Evolutionary conservation across 2,888 invertebrate species (phyloP).

Genomic region (Ophion ventricosus): DNA sequence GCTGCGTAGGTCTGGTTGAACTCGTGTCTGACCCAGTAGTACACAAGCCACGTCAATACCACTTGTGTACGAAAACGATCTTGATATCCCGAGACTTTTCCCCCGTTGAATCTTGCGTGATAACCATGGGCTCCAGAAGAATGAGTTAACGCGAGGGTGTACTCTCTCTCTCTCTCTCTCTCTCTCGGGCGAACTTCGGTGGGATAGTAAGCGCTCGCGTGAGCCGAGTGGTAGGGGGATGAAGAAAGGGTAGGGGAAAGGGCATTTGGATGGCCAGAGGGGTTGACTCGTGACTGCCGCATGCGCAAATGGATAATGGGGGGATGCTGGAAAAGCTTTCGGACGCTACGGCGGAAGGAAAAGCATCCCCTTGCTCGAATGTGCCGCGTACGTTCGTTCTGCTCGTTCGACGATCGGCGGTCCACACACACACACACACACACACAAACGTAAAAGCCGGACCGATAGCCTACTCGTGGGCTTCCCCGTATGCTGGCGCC

Average conservation of each 20-base stretch:
- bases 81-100: conserved; percentile 51
- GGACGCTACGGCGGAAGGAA: conserved; percentile 30
- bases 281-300: conserved; percentile 25
- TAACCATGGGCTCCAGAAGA: conserved; percentile 55
- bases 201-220: conserved; percentile 47
- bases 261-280: conserved; percentile 1
- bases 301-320: conserved; percentile 28
- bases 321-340: conserved; percentile 45
- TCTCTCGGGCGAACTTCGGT: conserved; percentile 29
- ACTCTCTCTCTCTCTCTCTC: no score
- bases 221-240: neutral
- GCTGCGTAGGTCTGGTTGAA: conserved; percentile 21
- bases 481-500: conserved; percentile 71
- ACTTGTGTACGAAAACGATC: conserved; percentile 27
- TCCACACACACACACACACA: conserved; percentile 40
- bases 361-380: conserved; percentile 37
- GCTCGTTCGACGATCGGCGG: conserved; percentile 21
- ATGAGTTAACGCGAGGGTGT: conserved; percentile 38
- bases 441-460: conserved; percentile 28
- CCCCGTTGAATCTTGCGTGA: conserved; percentile 44
- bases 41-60: conserved; percentile 11
- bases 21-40: conserved; percentile 56
- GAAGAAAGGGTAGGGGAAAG: neutral
- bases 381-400: conserved; percentile 24
- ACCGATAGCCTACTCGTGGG: conserved; percentile 8